Conservation (phyloP, 2,888 invertebrate genomes). For the Pristionchus arcanus region DNA sequence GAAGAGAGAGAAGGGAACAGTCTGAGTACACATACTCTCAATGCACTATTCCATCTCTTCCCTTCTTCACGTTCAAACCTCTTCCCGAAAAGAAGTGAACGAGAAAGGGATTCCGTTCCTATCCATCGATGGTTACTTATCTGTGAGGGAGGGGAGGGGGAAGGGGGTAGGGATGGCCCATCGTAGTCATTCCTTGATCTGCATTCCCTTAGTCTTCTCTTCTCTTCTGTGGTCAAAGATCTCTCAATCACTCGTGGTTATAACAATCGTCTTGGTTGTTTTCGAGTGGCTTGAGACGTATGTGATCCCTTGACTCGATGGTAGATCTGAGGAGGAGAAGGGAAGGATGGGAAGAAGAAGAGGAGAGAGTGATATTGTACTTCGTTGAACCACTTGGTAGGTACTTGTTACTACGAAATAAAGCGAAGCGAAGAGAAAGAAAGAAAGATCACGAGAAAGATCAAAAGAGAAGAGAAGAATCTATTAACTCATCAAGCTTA, state of each 20-base stretch:
- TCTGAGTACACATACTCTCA: slow-evolving; percentile 38
- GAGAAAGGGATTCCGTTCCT: not conserved
- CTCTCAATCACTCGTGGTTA: slow-evolving; percentile 10
- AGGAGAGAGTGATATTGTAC: not conserved
- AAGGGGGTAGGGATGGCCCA: not conserved
- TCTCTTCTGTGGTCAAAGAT: not conserved
- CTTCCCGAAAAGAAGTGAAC: slow-evolving; percentile 6
- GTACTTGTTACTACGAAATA: slow-evolving; percentile 26
- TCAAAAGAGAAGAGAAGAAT: not conserved
- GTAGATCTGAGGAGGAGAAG: slow-evolving; percentile 18
- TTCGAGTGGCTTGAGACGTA: slow-evolving; percentile 26
- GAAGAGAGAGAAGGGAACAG: slow-evolving; percentile 27
- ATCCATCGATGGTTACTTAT: not conserved
- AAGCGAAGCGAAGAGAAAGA: slow-evolving; percentile 2
- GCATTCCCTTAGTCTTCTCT: not conserved
- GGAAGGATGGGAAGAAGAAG: not conserved
- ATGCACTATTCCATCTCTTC: slow-evolving; percentile 23
- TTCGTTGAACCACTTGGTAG: not conserved
- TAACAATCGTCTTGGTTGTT: not conserved
- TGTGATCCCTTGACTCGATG: slow-evolving; percentile 24
- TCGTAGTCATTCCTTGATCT: not conserved
- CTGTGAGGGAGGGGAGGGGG: not conserved
- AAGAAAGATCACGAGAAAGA: not conserved
- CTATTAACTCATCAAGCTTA: not conserved
- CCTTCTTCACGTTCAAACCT: not conserved